Base-by-base conservation (phyloP, 1,140 invertebrate species). In the Bombus waltoni region DNA sequence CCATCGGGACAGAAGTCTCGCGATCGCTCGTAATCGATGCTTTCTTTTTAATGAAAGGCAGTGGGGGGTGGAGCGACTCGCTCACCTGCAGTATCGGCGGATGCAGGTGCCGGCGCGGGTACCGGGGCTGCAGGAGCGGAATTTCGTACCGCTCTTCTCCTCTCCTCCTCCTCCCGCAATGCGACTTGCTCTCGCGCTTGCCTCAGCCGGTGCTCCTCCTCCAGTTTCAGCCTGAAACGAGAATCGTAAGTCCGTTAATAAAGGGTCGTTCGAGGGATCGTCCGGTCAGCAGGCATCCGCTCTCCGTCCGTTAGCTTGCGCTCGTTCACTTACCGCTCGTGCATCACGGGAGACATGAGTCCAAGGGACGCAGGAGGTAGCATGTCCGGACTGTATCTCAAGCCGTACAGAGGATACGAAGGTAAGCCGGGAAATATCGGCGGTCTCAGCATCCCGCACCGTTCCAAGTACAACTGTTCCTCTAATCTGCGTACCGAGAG, bases 381-480 rank as follows among this genome's bases (percentile, higher is more conserved):
- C 95, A 96, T 95, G 83, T 96, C 96, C 22, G 95, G 95, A 90
- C 82, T 96, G 93, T 95, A 96, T 89, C 94, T 94, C 88, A 96
- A 93, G 57, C 95, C 96, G 87, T 96, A 96, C 40, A 96, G 92
- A 85, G 96, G 96, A 85, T 96, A 96, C 71, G 94, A 94, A 57
- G 95, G 95, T 85, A 96, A 94, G 73, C 96, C 95, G 44, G 95
- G 94, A 91, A 96, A 96, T 90, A 95, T 96, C 80, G 96, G 96
- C 62, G 96, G 95, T 88, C 97, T 96, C 89, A 98, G 95, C 94
- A 98, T 95, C 77, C 97, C 96, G 94, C 97, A 97, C 86, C 97
- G 96, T 93, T 98, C 97, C 93, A 98, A 95, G 93, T 97, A 97
- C 90, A 98, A 94, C 84, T 97, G 97, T 93, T 98, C 97, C 94